These are phyloP conservation scores for Leptatherina wallacei DNA, from an alignment of 2,797 vertebrate genomes.

Conservation along the genomic window DNA sequence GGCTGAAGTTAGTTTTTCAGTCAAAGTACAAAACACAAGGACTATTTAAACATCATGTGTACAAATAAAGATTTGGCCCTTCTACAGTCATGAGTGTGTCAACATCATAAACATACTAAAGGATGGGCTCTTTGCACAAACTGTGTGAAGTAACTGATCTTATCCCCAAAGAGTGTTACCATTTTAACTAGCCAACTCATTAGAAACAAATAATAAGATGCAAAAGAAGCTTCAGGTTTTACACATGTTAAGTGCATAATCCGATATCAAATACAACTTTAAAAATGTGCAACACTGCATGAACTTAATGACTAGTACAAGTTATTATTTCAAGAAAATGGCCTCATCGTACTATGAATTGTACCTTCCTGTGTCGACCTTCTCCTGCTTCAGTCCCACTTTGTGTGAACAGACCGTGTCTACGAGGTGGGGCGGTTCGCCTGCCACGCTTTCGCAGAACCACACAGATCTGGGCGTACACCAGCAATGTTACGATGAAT, in stretches of 20 bases:
- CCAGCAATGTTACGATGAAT: slow-evolving; percentile 84
- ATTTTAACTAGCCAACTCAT: too few relatives aligned
- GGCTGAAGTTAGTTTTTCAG: too few relatives aligned
- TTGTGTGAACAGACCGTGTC: slow-evolving; percentile 54
- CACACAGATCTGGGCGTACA: slow-evolving; percentile 85
- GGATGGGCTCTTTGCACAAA: too few relatives aligned
- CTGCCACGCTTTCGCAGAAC: slow-evolving; percentile 80
- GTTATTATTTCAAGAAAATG: background rate
- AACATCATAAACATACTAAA: too few relatives aligned
- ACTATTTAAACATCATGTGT: background rate
- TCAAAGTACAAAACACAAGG: background rate
- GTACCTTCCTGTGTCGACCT: slow-evolving; percentile 74
- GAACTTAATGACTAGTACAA: background rate
- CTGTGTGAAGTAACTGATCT: too few relatives aligned
- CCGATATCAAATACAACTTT: background rate
- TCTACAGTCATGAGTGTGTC: background rate
- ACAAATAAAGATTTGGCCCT: background rate
- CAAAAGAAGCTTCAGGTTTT: background rate
- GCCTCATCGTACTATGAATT: background rate
- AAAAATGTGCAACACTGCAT: background rate
- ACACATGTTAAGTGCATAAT: too few relatives aligned
- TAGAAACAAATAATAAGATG: too few relatives aligned
- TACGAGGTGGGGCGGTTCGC: slow-evolving; percentile 74
- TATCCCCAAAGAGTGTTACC: too few relatives aligned
- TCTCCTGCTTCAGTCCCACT: slow-evolving; percentile 49